Evolutionary conservation across 1,140 invertebrate genomes (phyloP).

Genomic region (Aphaenogaster ashmeadi): DNA sequence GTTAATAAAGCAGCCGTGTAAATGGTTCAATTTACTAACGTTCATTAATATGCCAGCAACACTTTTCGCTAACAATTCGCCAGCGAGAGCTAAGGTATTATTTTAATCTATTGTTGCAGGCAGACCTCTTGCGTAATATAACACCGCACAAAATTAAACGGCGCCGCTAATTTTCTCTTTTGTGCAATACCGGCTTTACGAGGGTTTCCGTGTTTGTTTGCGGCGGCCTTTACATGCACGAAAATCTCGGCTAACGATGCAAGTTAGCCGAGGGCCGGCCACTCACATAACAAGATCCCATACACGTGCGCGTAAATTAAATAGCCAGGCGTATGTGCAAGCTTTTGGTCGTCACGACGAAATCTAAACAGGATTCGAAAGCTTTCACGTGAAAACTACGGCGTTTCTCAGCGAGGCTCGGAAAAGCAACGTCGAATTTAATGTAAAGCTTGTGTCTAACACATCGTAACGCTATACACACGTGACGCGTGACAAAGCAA

Average conservation of each 20-base stretch:
- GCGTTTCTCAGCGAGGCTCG: neutral
- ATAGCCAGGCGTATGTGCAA: constrained; percentile 13
- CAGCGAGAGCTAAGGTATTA: neutral
- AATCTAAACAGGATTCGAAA: constrained; percentile 61
- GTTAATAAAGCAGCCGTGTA: neutral
- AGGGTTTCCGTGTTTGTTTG: constrained; percentile 28
- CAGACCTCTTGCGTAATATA: constrained; percentile 3
- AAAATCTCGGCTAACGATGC: constrained; percentile 51
- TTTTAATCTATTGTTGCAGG: constrained; percentile 32
- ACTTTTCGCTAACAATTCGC: neutral
- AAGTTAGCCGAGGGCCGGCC: constrained; percentile 9
- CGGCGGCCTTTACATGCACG: constrained; percentile 19
- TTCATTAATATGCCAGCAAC: neutral
- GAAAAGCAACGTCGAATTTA: constrained; percentile 19
- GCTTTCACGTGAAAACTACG: constrained; percentile 51
- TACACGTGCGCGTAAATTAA: constrained; percentile 38
- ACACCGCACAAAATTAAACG: constrained; percentile 35
- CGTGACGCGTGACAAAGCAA: constrained; percentile 25
- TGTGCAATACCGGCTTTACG: constrained; percentile 28
- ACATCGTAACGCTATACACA: constrained; percentile 9
- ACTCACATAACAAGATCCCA: constrained; percentile 30
- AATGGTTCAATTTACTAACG: neutral
- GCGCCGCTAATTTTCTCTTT: constrained; percentile 38
- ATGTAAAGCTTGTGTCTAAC: constrained; percentile 40
- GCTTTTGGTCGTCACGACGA: constrained; percentile 20